phyloP scores from a whole-genome alignment of 2,797 vertebrate genomes.

The Enoplosus armatus region DNA sequence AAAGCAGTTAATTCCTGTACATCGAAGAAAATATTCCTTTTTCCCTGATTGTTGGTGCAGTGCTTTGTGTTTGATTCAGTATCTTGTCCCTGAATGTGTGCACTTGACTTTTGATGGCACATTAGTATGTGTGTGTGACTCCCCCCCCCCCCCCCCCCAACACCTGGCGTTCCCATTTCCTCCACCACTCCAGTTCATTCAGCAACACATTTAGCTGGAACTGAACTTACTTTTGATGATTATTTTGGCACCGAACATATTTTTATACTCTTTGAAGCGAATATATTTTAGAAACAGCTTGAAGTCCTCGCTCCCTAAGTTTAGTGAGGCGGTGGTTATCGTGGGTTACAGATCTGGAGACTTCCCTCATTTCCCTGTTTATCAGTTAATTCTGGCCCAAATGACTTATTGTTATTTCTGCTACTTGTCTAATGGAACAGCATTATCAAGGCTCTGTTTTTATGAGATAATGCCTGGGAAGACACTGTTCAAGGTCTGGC shows the following conservation, averaged over 20 bases:
- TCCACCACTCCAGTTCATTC: constrained; percentile 60
- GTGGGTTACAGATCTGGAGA: constrained; percentile 61
- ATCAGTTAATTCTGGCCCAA: constrained; percentile 69
- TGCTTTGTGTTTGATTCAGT: constrained; percentile 34
- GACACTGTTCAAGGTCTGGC: constrained; percentile 71
- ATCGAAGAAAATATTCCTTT: constrained; percentile 9
- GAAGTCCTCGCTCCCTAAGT: constrained; percentile 51
- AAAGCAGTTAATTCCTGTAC: constrained; percentile 12
- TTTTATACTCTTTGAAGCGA: constrained; percentile 67
- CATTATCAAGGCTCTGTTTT: constrained; percentile 77
- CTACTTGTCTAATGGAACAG: constrained; percentile 64
- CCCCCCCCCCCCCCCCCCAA: not conserved
- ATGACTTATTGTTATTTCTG: constrained; percentile 70
- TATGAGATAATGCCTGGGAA: constrained; percentile 73
- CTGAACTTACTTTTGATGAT: constrained; percentile 58
- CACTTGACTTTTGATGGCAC: constrained; percentile 64
- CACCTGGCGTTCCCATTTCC: constrained; percentile 59
- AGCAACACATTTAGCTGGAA: constrained; percentile 52
- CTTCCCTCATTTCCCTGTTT: constrained; percentile 70
- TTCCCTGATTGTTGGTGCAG: constrained; percentile 8
- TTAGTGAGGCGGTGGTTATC: constrained; percentile 55
- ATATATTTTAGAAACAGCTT: constrained; percentile 60
- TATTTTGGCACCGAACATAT: constrained; percentile 66
- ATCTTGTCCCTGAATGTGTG: constrained; percentile 40
- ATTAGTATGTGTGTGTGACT: constrained; percentile 48